Conservation (phyloP, 2,113 vertebrate species). For the Chaetops frenatus region DNA sequence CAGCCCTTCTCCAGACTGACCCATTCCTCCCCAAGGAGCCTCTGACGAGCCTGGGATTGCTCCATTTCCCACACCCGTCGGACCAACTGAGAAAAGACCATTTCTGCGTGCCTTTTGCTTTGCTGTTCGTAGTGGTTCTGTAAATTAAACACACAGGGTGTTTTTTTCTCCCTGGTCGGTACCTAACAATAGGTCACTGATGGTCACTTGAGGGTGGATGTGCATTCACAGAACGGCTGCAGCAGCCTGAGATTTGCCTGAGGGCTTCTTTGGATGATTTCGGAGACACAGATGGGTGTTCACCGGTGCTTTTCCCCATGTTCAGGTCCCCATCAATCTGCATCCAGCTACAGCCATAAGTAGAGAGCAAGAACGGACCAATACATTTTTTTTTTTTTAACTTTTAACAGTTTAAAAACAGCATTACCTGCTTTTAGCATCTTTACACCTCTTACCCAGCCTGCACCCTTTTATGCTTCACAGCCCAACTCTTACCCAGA, state of each 20-base stretch:
- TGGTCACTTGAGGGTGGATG: background rate
- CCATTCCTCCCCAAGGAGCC: background rate
- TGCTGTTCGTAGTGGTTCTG: background rate
- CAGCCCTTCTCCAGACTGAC: background rate
- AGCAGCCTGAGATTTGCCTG: background rate
- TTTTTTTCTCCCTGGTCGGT: no score
- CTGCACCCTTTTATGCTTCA: background rate
- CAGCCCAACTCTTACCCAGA: background rate
- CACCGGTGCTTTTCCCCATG: background rate
- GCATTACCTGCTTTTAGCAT: background rate
- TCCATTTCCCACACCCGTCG: background rate
- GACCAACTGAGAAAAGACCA: background rate
- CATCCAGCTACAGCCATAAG: background rate
- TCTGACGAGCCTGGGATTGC: background rate
- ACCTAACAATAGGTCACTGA: background rate
- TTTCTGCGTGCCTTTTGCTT: background rate
- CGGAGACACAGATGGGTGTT: rapidly evolving
- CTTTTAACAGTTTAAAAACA: background rate
- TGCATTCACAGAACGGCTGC: background rate
- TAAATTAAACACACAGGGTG: background rate
- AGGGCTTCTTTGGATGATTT: background rate
- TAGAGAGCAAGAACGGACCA: background rate
- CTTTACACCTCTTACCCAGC: background rate
- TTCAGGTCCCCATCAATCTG: background rate
- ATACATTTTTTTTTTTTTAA: background rate